phyloP scores from a whole-genome alignment of 2,888 invertebrate genomes.

The Ichneumoninae sp. region DNA sequence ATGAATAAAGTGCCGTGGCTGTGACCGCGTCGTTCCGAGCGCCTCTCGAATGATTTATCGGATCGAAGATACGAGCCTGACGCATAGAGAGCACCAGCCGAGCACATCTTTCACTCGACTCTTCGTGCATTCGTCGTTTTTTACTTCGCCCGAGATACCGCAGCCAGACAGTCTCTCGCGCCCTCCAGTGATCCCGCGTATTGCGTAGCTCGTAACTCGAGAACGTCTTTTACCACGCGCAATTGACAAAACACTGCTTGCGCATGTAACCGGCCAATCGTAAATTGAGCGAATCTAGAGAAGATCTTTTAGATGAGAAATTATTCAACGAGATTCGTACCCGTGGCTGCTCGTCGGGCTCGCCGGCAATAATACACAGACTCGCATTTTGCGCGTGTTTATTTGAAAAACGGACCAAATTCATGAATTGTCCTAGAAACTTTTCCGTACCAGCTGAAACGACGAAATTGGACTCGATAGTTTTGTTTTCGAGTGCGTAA shows the following conservation, averaged over 20 bases:
- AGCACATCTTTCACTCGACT: conserved; percentile 22
- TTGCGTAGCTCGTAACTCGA: conserved; percentile 8
- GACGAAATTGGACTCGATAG: background rate
- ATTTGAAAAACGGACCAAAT: background rate
- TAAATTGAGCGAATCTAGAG: background rate
- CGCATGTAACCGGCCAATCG: conserved; percentile 1
- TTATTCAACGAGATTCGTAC: background rate
- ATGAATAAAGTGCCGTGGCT: conserved; percentile 47
- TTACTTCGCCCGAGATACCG: background rate
- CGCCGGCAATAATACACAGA: background rate
- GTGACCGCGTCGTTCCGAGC: conserved; percentile 25
- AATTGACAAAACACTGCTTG: conserved; percentile 12
- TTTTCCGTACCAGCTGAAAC: no score
- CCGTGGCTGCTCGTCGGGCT: background rate
- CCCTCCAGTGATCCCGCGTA: background rate
- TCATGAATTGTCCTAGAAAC: background rate
- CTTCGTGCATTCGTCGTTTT: conserved; percentile 9
- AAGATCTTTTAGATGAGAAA: conserved; percentile 10
- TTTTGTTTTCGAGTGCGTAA: background rate
- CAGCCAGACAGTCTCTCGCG: conserved; percentile 15
- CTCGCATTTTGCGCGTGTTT: background rate
- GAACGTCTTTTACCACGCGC: conserved; percentile 2
- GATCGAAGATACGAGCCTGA: conserved; percentile 46
- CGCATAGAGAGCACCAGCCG: conserved; percentile 9
- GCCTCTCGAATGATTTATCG: conserved; percentile 59